Evolutionary conservation across 2,888 invertebrate genomes (phyloP), one percentile per base, ranked within the genome.

Genomic region (Linnaemya vulpina): DNA sequence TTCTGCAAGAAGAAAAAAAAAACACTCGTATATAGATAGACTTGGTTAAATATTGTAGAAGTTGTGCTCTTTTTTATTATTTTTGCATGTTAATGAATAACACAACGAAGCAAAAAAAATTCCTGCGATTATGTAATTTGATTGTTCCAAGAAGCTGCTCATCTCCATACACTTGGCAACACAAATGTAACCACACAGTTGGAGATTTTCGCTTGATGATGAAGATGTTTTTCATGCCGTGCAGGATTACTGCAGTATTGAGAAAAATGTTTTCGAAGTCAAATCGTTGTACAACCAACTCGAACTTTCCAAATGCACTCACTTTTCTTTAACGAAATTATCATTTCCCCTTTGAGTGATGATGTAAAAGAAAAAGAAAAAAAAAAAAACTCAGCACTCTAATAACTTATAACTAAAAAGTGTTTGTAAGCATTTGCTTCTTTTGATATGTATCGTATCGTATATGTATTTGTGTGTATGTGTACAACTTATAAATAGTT

Each of bases 121-220:
- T 82, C 70, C 55, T 76, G 65, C 58, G 43, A 35, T 83, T 83
- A 83, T 83, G 71, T 83, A 83, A 83, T 65, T 65, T 67, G 7
- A 43, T 65, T 58, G 76, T 67, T 22, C 35, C 65, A 83, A 83
- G 82, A 40, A 77, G 65, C 76, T 83, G 35, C 30, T 68, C 65
- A 53, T 46, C 55, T 70, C 62, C 63, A 46, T 22, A 75, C 71
- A 65, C 76, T 77, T 77, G 63, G 71, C 76, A 77, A 77, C 62
- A 77, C 40, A 51, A 77, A 58, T 65, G 58, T 83, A 62, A 60
- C 75, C 79, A 53, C 75, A 82, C 85, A 82, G 82, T 79, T 78
- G 85, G 85, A 82, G 58, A 75, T 65, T 58, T 85, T 82, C 82
- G 82, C 85, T 81, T 85, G 82, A 82, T 85, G 49, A 68, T 53